Conservation (phyloP, 2,888 invertebrate species). For the Lithophane socia region DNA sequence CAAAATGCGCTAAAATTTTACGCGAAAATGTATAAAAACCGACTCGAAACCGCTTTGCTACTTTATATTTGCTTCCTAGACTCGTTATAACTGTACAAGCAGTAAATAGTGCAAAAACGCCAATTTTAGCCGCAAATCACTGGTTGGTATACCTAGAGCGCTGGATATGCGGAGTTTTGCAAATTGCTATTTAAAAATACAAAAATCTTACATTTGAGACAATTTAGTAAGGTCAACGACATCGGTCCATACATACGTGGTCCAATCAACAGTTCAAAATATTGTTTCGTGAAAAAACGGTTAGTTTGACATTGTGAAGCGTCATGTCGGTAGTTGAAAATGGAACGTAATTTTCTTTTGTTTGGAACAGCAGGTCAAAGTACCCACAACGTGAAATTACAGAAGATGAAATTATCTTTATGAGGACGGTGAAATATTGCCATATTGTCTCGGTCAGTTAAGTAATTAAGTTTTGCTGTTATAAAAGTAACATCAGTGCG, state of each 20-base stretch:
- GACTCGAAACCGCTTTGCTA: slow-evolving; percentile 6
- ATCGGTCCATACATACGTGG: not conserved
- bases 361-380: not conserved
- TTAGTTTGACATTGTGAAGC: not conserved
- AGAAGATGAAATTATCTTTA: slow-evolving; percentile 17
- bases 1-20: not conserved
- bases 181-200: not conserved
- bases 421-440: slow-evolving; percentile 18
- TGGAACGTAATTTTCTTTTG: not conserved
- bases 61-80: slow-evolving; percentile 43
- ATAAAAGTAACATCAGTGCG: slow-evolving; percentile 42
- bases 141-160: not conserved
- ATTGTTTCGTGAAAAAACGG: not conserved
- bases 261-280: not conserved
- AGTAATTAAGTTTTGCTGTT: slow-evolving; percentile 46
- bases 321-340: not conserved
- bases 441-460: slow-evolving; percentile 33
- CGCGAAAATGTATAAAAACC: slow-evolving; percentile 5
- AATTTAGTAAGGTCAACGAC: not conserved
- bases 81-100: slow-evolving; percentile 57
- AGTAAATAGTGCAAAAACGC: slow-evolving; percentile 38
- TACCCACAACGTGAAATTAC: not conserved
- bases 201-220: not conserved
- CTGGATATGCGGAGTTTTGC: not conserved
- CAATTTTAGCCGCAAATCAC: slow-evolving; percentile 25